phyloP scores from a whole-genome alignment of 1,140 invertebrate species.

The Orchestia grillus region DNA sequence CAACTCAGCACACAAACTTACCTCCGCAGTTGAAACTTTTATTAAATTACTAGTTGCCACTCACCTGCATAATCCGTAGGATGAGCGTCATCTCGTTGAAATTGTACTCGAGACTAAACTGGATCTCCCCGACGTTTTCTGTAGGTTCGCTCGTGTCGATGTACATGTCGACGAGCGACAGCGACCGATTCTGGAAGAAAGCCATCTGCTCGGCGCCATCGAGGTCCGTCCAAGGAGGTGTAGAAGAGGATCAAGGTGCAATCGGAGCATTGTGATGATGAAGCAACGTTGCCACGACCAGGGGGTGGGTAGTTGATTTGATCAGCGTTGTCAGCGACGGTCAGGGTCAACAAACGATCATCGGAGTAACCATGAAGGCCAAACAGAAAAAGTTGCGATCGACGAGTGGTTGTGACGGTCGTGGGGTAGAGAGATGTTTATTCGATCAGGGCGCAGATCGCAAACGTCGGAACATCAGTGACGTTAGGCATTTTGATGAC shows the following conservation, averaged over 20 bases:
- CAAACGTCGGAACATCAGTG: not conserved
- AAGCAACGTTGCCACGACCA: not conserved
- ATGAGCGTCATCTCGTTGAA: conserved; percentile 95
- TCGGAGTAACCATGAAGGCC: not conserved
- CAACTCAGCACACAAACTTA: not conserved
- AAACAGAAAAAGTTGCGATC: not conserved
- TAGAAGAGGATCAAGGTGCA: not conserved
- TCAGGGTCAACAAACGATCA: not conserved
- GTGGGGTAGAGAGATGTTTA: not conserved
- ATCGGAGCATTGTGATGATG: not conserved
- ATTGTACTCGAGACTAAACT: conserved; percentile 95
- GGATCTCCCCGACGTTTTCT: conserved; percentile 93
- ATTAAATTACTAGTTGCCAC: conserved; percentile 64
- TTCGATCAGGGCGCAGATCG: not conserved
- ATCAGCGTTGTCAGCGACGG: not conserved
- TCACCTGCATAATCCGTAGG: conserved; percentile 89
- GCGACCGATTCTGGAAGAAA: conserved; percentile 88
- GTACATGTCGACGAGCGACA: conserved; percentile 95
- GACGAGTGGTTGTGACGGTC: not conserved
- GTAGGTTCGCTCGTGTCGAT: conserved; percentile 91
- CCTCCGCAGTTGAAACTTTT: not conserved
- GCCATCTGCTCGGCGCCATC: conserved; percentile 72
- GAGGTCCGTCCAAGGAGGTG: not conserved
- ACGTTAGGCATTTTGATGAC: not conserved
- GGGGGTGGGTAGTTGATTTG: not conserved